These are phyloP conservation scores for Aphelinus atriplicis DNA, from an alignment of 1,140 invertebrate genomes.

Conservation along the genomic window DNA sequence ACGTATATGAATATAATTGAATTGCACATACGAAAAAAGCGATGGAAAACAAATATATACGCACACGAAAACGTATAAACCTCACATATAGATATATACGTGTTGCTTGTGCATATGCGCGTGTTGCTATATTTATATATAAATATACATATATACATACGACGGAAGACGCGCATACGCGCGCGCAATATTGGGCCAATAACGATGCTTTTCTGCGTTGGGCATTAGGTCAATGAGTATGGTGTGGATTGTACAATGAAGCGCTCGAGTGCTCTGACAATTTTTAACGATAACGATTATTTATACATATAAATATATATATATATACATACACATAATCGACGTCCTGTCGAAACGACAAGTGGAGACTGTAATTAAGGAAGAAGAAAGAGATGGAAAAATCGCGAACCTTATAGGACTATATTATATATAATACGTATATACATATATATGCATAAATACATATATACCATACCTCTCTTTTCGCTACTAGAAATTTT, in stretches of 20 bases:
- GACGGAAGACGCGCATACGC: too few relatives aligned
- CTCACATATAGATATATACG: too few relatives aligned
- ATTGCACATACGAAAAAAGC: too few relatives aligned
- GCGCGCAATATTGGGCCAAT: slow-evolving; percentile 12
- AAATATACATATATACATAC: too few relatives aligned
- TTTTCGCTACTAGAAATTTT: slow-evolving; percentile 29
- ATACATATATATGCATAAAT: slow-evolving; percentile 10
- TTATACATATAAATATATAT: neutral
- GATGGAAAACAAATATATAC: too few relatives aligned
- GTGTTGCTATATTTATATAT: too few relatives aligned
- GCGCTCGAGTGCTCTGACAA: too few relatives aligned
- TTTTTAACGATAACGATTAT: too few relatives aligned
- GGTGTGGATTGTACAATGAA: too few relatives aligned
- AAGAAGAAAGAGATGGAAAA: slow-evolving; percentile 13
- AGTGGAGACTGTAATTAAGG: slow-evolving; percentile 38
- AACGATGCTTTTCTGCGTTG: slow-evolving; percentile 32
- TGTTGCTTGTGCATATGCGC: too few relatives aligned
- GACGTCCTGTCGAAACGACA: slow-evolving; percentile 25
- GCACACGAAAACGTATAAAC: too few relatives aligned
- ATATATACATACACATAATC: slow-evolving; percentile 19
- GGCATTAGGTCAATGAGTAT: slow-evolving; percentile 22
- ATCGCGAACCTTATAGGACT: slow-evolving; percentile 22
- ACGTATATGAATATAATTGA: too few relatives aligned
- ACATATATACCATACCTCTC: slow-evolving; percentile 36
- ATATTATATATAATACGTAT: slow-evolving; percentile 11